Evolutionary conservation across 2,797 vertebrate genomes (phyloP).

Genomic region (Acanthornis magna): DNA sequence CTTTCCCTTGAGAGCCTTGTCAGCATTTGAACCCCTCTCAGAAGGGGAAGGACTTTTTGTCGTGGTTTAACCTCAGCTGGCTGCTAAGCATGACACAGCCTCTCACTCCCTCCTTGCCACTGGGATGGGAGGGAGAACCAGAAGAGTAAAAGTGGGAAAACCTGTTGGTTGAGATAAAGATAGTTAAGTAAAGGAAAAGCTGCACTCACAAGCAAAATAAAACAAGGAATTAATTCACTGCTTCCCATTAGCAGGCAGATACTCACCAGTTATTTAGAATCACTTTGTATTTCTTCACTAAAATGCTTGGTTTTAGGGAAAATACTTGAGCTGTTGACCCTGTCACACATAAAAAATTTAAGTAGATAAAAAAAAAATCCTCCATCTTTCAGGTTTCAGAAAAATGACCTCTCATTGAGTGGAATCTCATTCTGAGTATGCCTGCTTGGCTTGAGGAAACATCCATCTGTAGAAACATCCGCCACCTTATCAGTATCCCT

Average conservation of each 20-base stretch:
- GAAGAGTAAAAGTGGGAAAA: background rate
- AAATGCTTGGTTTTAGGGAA: background rate
- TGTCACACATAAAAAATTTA: background rate
- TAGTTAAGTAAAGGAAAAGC: background rate
- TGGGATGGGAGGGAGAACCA: background rate
- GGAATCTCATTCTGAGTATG: background rate
- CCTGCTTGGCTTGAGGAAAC: background rate
- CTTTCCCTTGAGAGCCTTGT: background rate
- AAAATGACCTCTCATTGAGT: background rate
- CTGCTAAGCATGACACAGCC: background rate
- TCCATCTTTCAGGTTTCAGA: background rate
- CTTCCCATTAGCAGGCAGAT: background rate
- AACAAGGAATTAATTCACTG: background rate
- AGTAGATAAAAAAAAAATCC: background rate
- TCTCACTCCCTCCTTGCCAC: rapidly evolving
- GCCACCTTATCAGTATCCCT: background rate
- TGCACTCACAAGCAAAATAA: background rate
- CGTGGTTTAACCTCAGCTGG: background rate
- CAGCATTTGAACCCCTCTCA: background rate
- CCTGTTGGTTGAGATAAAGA: background rate
- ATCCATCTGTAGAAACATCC: background rate
- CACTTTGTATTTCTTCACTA: background rate
- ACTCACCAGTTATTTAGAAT: background rate
- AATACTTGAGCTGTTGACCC: background rate
- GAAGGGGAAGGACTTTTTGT: background rate